Percentiles rank a stretch among this genome's conserved stretches.
phyloP scores from a whole-genome alignment of 1,140 invertebrate genomes.

The Leptinotarsa lineolata region DNA sequence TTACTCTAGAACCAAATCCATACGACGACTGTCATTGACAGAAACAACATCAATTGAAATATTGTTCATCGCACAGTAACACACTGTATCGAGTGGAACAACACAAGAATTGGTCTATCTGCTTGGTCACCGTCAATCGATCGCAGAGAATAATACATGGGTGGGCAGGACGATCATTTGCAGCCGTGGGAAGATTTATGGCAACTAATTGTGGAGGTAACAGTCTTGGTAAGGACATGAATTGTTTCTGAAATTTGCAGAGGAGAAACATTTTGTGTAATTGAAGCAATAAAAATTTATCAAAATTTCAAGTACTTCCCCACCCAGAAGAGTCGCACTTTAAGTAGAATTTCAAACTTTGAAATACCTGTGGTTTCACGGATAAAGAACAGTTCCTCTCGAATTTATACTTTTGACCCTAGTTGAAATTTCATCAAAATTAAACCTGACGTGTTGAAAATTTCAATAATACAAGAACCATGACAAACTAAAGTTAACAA shows the following conservation, averaged over 20 bases:
- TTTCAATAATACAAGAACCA: too few relatives aligned
- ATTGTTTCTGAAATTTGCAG: not conserved
- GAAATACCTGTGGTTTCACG: too few relatives aligned
- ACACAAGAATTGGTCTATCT: not conserved
- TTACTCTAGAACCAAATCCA: not conserved
- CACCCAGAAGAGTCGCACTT: too few relatives aligned
- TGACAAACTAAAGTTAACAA: too few relatives aligned
- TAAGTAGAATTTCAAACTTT: too few relatives aligned
- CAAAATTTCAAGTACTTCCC: too few relatives aligned
- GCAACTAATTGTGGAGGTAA: conserved; percentile 5
- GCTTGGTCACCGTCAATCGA: not conserved
- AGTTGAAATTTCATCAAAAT: too few relatives aligned
- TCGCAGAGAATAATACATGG: not conserved
- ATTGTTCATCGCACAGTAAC: not conserved
- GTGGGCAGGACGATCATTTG: not conserved
- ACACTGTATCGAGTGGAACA: not conserved
- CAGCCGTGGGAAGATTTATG: not conserved
- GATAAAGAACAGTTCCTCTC: too few relatives aligned
- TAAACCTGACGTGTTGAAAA: too few relatives aligned
- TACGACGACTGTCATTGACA: not conserved
- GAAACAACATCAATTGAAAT: conserved; percentile 2
- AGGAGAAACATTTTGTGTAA: not conserved
- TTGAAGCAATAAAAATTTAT: too few relatives aligned
- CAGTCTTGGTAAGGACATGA: not conserved
- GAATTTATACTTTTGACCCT: too few relatives aligned